Conservation (phyloP, 2,888 invertebrate genomes). For the Apotomis capreana region DNA sequence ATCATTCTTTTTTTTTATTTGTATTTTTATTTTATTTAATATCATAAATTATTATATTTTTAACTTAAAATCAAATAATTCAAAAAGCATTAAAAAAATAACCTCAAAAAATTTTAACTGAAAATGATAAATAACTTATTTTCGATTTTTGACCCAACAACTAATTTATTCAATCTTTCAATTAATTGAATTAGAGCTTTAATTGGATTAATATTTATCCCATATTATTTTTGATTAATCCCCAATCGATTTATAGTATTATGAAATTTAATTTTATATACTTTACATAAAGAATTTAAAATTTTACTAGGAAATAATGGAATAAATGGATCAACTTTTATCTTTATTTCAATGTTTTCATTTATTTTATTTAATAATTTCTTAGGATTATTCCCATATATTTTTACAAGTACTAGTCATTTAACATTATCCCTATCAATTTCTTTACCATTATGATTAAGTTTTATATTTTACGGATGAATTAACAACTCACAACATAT, state of each 20-base stretch:
- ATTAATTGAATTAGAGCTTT: slow-evolving; percentile 85
- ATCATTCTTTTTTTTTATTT: slow-evolving; percentile 48
- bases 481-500: slow-evolving; percentile 84
- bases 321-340: slow-evolving; percentile 74
- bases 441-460: slow-evolving; percentile 85
- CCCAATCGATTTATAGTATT: slow-evolving; percentile 79
- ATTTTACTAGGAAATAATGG: too few relatives aligned
- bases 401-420: slow-evolving; percentile 88
- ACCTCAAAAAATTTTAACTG: slow-evolving; percentile 65
- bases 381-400: slow-evolving; percentile 87
- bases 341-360: slow-evolving; percentile 83
- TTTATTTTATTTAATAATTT: slow-evolving; percentile 87
- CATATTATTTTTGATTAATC: slow-evolving; percentile 80
- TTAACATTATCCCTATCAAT: slow-evolving; percentile 83
- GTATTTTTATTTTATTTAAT: slow-evolving; percentile 78
- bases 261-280: slow-evolving; percentile 71
- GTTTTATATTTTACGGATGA: slow-evolving; percentile 86
- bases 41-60: slow-evolving; percentile 79
- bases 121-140: slow-evolving; percentile 77
- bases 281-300: too few relatives aligned
- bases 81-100: slow-evolving; percentile 57
- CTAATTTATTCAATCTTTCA: slow-evolving; percentile 76
- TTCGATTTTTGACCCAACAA: slow-evolving; percentile 86
- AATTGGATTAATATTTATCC: slow-evolving; percentile 78
- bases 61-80: slow-evolving; percentile 54